Conservation (phyloP, 2,888 invertebrate species). For the Athalia rosae region DNA sequence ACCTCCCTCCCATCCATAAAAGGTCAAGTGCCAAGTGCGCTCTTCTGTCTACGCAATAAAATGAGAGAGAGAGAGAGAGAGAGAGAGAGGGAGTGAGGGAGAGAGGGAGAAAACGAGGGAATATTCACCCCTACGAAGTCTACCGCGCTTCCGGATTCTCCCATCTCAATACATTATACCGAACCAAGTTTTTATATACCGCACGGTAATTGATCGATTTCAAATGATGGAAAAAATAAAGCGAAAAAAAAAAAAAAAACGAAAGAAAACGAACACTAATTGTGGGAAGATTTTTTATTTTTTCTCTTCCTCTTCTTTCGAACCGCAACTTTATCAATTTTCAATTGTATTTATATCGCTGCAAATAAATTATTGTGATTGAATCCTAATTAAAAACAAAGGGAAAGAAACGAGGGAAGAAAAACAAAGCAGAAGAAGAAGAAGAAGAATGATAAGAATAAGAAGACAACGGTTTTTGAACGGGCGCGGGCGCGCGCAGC, state of each 20-base stretch:
- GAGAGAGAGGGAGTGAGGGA: neutral
- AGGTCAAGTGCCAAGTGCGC: conserved; percentile 12
- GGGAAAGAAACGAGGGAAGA: neutral
- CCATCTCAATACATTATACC: too few relatives aligned
- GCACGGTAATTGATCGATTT: too few relatives aligned
- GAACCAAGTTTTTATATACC: too few relatives aligned
- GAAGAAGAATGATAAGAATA: neutral
- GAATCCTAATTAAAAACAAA: neutral
- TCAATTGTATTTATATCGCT: too few relatives aligned
- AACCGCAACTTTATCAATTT: too few relatives aligned
- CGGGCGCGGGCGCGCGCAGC: conserved; percentile 40
- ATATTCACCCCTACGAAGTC: neutral
- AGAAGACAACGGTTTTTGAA: conserved; percentile 9
- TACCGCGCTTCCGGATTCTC: neutral
- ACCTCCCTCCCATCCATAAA: neutral
- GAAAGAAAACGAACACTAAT: too few relatives aligned
- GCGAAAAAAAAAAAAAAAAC: too few relatives aligned
- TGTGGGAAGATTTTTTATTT: too few relatives aligned
- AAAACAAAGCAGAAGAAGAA: neutral
- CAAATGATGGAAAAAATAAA: too few relatives aligned
- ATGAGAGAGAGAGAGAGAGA: too few relatives aligned
- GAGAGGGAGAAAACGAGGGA: neutral
- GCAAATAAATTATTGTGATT: neutral
- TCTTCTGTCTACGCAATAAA: conserved; percentile 4
- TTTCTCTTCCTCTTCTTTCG: too few relatives aligned